Evolutionary conservation across 1,140 invertebrate species (phyloP), one percentile per base, ranked within the genome.

Genomic region (Drosophila bocki): DNA sequence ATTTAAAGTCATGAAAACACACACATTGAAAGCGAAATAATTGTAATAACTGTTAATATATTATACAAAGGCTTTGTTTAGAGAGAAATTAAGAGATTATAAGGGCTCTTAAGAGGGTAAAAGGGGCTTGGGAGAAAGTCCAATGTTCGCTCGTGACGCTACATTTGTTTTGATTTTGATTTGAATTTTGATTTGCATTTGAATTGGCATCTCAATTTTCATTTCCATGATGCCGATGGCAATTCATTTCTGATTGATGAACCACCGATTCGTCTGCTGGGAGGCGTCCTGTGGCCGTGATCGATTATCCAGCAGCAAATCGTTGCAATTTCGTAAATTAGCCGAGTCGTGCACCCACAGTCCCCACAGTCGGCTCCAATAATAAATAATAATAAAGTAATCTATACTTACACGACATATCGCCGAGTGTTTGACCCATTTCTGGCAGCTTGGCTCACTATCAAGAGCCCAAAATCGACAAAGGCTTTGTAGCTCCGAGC

Each of bases 361-460:
- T 44, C 19, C 32, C 47, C 44, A 51, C 47, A n/a, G 13, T 17
- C 57, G n/a, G 3, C 53, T 22, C 17, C 29, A 45, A 44, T 41
- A 83, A 80, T 76, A 76, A 80, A 79, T 83, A 83, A 81, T 71
- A 68, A 75, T 83, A 76, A 80, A 83, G 71, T 82, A 82, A 82
- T 82, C 67, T 82, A 67, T 68, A 78, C 62, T 67, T 67, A 62
- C 80, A 72, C 78, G 79, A 63, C 74, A 72, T 72, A 82, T 82
- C 78, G 61, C 37, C 72, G 57, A 71, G 57, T 83, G 61, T 83
- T 76, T 76, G 81, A 80, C 80, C 80, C 57, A 83, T 80, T 83
- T 83, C 39, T 56, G 35, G 79, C 60, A 56, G 78, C 71, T 35
- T 32, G 37, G 26, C 51, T 50, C 54, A 42, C 78, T 64, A 72